Evolutionary conservation across 1,140 invertebrate species (phyloP).

Genomic region (Aphidius gifuensis): DNA sequence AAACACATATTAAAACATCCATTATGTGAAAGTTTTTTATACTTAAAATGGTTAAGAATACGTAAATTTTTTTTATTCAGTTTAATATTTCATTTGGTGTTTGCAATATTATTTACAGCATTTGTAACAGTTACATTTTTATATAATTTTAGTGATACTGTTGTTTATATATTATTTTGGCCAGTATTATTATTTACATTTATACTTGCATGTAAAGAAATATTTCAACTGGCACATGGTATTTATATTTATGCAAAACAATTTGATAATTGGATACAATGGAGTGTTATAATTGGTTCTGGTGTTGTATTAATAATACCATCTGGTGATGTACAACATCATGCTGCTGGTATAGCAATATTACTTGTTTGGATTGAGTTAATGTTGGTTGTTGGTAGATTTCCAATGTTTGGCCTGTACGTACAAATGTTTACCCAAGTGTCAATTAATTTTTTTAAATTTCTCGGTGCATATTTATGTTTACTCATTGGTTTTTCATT

Average conservation of each 20-base stretch:
- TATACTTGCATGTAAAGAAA: constrained; percentile 65
- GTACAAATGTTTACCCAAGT: constrained; percentile 84
- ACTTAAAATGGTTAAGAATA: constrained; percentile 78
- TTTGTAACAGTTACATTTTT: constrained; percentile 62
- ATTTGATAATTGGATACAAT: constrained; percentile 83
- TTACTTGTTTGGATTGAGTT: constrained; percentile 76
- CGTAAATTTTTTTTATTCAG: constrained; percentile 80
- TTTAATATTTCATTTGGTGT: constrained; percentile 73
- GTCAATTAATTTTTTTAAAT: constrained; percentile 79
- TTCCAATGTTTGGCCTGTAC: constrained; percentile 80
- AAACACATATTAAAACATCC: constrained; percentile 76
- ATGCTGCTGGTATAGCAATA: constrained; percentile 73
- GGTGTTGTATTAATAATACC: constrained; percentile 52
- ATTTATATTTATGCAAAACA: constrained; percentile 68
- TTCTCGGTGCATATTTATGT: constrained; percentile 75
- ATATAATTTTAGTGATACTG: constrained; percentile 55
- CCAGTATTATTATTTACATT: constrained; percentile 57
- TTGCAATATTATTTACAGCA: constrained; percentile 69
- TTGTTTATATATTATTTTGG: constrained; percentile 58
- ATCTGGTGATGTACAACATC: constrained; percentile 67
- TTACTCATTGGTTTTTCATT: constrained; percentile 75
- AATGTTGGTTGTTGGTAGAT: constrained; percentile 79
- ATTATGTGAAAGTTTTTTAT: constrained; percentile 75
- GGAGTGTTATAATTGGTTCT: constrained; percentile 70
- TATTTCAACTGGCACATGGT: constrained; percentile 70